Evolutionary conservation across 2,113 vertebrate species (phyloP).

Genomic region (Hemibagrus wyckioides): DNA sequence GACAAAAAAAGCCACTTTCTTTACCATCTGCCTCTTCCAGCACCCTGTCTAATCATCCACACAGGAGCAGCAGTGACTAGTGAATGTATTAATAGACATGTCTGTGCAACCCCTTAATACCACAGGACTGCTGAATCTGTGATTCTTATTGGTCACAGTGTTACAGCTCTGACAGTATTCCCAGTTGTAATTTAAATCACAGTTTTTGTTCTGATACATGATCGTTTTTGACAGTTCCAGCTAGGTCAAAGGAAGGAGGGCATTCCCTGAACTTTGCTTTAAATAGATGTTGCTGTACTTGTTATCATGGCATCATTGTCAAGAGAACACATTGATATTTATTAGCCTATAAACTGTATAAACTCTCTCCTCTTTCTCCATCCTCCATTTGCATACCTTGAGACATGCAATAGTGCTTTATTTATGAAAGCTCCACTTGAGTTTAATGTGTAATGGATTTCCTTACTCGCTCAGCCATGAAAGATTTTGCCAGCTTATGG

Average conservation of each 20-base stretch:
- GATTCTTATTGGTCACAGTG: neutral
- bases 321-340: neutral
- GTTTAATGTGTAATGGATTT: neutral
- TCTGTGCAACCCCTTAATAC: neutral
- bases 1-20: no score
- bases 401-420: slow-evolving; percentile 8
- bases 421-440: slow-evolving; percentile 15
- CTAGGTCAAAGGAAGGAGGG: neutral
- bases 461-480: neutral
- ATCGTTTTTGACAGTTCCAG: neutral
- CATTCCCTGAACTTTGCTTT: neutral
- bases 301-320: neutral
- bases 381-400: neutral
- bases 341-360: neutral
- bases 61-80: neutral
- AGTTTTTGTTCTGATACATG: neutral
- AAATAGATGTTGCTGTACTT: neutral
- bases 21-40: neutral
- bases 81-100: neutral
- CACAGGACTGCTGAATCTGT: neutral
- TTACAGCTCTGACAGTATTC: neutral
- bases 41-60: neutral
- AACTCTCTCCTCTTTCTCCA: neutral
- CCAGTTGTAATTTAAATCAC: neutral
- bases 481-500: neutral